Base-by-base conservation (phyloP, 2,113 vertebrate genomes). In the Chlorocebus sabaeus region DNA sequence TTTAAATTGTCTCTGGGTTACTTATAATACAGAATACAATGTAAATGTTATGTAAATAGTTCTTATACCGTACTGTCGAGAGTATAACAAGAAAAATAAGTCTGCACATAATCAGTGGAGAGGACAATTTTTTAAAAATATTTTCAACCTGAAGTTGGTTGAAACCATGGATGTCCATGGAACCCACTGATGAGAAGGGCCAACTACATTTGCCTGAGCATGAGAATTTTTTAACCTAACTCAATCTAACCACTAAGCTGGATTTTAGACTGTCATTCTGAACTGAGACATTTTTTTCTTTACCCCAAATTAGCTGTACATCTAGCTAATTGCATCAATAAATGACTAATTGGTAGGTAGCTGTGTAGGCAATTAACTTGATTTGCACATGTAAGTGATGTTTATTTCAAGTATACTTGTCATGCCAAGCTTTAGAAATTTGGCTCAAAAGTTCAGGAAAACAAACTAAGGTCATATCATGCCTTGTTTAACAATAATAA, bases 311-410 rank as follows among this genome's bases (percentile, higher is more conserved):
- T 98, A 93, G 55, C n/a, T 95, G 27, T 92, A 94, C 10, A 93
- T 90, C 11, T 30, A 84, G 52, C 20, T 96, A 97, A 97, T 84
- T 85, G 38, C 78, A 93, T 95, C 81, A 75, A 72, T 89, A 96
- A 96, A 32, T 94, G 94, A 95, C 80, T 97, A 97, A 97, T 72
- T 97, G 43, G 61, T 96, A 90, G 57, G 89, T 93, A 95, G 79
- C 83, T 88, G 14, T 92, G 52, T 91, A 38, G 97, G 89, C 80
- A 97, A 95, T 97, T 96, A 98, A 23, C 57, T 0, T 0, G 6
- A 96, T 96, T 90, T 96, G 70, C 57, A 93, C 80, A 68, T 75
- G n/a, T 72, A 97, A 97, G 7, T 89, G 43, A 97, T 98, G 75
- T 80, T 95, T 95, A 97, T 93, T 92, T 97, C 43, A 95, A 96